Conservation (phyloP, 2,797 vertebrate species). For the Enteromius radiatus region DNA sequence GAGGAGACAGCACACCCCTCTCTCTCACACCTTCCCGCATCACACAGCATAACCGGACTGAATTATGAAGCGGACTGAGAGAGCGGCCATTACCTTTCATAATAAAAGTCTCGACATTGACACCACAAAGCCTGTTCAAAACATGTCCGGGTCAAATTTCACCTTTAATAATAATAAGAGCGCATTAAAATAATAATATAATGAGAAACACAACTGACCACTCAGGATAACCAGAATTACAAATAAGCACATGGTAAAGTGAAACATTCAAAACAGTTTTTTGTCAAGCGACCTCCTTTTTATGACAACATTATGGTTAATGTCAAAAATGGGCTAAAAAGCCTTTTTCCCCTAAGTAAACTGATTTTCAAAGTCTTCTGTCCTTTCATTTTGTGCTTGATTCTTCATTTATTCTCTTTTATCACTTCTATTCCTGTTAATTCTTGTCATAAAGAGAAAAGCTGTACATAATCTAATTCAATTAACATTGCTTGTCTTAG, state of each 20-base stretch:
- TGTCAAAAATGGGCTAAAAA: not conserved
- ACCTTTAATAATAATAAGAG: not conserved
- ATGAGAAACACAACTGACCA: not conserved
- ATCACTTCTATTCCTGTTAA: not conserved
- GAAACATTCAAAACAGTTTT: not conserved
- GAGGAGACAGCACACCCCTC: slow-evolving; percentile 60
- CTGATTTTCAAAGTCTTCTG: not conserved
- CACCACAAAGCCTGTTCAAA: not conserved
- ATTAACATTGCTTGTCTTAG: not conserved
- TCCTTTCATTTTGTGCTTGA: not conserved
- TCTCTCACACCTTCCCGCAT: slow-evolving; percentile 55
- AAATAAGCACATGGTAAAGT: not conserved
- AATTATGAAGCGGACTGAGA: not conserved
- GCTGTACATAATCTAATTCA: not conserved
- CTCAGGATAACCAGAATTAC: not conserved
- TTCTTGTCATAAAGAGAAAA: not conserved
- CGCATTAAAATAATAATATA: not conserved
- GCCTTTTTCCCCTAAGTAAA: not conserved
- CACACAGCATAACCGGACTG: slow-evolving; percentile 19
- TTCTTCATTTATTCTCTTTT: not conserved
- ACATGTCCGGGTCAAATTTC: not conserved
- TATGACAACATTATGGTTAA: not conserved
- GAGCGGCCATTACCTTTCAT: not conserved
- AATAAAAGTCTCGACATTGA: slow-evolving; percentile 30
- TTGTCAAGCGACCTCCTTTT: not conserved